Evolutionary conservation across 2,113 vertebrate species (phyloP).

Genomic region (Melanotaenia duboulayi): DNA sequence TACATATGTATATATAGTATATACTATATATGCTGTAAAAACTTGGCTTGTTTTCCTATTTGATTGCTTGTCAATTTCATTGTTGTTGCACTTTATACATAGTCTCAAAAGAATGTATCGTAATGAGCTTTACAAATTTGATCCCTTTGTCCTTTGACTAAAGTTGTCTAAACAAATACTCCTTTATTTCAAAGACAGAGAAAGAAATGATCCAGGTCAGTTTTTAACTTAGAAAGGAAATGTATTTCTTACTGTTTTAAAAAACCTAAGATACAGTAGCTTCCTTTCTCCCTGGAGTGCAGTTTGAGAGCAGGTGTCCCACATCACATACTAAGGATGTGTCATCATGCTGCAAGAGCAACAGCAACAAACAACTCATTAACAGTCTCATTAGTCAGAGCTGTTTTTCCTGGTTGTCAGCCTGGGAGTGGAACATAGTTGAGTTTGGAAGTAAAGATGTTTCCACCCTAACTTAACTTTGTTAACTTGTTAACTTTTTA

Average conservation of each 20-base stretch:
- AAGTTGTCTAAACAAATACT: not conserved
- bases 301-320: slow-evolving; percentile 43
- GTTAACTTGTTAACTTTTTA: not conserved
- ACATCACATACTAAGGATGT: slow-evolving; percentile 25
- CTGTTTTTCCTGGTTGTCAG: slow-evolving; percentile 5
- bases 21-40: no score
- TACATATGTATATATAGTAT: no score
- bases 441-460: not conserved
- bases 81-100: no score
- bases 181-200: no score
- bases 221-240: slow-evolving; percentile 1
- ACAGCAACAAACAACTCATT: slow-evolving; percentile 71
- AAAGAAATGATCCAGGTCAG: not conserved
- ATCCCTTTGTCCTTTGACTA: no score
- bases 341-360: slow-evolving; percentile 52
- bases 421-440: slow-evolving; percentile 41
- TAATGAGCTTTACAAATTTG: not conserved
- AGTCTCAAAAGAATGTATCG: not conserved
- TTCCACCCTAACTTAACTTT: not conserved
- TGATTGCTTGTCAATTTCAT: no score
- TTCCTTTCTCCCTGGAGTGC: not conserved
- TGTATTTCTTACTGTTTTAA: not conserved
- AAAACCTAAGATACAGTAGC: not conserved
- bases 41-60: no score
- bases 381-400: slow-evolving; percentile 53